Conservation (phyloP, 2,113 vertebrate genomes). For the Apodemus speciosus region DNA sequence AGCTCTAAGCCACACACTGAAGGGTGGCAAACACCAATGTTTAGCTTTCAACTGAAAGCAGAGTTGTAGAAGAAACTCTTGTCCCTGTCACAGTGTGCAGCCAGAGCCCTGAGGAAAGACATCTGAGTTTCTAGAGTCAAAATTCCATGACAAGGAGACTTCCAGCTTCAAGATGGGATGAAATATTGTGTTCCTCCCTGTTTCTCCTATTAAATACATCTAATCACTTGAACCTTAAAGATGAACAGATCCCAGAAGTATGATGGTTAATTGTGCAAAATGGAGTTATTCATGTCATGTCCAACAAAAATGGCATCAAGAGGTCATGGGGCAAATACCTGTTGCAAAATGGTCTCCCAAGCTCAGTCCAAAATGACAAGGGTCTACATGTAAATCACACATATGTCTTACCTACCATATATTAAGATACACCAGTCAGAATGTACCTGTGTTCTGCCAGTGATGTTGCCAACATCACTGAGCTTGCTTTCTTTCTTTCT, state of each 20-base stretch:
- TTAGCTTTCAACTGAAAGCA: neutral
- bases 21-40: neutral
- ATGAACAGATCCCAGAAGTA: neutral
- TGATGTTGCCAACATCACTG: too few relatives aligned
- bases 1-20: neutral
- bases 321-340: neutral
- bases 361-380: neutral
- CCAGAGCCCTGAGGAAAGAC: neutral
- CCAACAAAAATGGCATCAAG: neutral
- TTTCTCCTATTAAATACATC: neutral
- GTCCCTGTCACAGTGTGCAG: neutral
- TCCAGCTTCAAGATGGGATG: neutral
- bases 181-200: neutral
- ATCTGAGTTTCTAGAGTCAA: neutral
- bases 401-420: neutral
- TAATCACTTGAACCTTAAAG: neutral
- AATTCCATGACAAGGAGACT: neutral
- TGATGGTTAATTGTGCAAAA: neutral
- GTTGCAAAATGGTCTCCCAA: neutral
- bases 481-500: too few relatives aligned
- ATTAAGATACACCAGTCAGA: too few relatives aligned
- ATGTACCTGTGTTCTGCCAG: neutral
- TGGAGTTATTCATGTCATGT: neutral
- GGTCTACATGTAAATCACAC: too few relatives aligned
- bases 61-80: neutral